A percentile compares a stretch with the other conserved stretches of the same genome.
Conservation (phyloP, 1,140 invertebrate genomes). For the Bombus terrestris region DNA sequence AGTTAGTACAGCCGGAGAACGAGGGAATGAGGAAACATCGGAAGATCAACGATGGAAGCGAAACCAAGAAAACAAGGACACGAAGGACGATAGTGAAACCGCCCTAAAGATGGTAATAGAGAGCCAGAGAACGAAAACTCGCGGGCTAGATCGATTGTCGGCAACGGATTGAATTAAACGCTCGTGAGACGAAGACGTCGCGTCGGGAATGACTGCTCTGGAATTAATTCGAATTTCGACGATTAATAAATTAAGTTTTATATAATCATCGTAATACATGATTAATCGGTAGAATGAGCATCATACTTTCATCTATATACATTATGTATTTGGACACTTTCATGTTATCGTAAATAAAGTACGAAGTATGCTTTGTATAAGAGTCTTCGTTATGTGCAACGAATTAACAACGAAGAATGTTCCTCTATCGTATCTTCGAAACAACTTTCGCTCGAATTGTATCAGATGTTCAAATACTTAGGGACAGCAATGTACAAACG, state of each 20-base stretch:
- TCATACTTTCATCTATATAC: background rate
- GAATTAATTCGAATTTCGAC: constrained; percentile 61
- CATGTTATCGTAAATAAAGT: no score
- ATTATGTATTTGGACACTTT: no score
- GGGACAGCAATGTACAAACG: background rate
- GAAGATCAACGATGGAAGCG: background rate
- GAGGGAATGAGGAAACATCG: background rate
- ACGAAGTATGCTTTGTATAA: background rate
- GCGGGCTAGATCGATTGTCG: constrained; percentile 62
- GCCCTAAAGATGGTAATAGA: background rate
- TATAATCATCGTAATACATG: background rate
- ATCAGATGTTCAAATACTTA: background rate
- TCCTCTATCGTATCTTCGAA: no score
- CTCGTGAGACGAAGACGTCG: background rate
- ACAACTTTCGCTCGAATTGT: background rate
- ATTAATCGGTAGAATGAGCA: background rate
- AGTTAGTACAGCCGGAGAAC: background rate
- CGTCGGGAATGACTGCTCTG: background rate
- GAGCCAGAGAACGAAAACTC: constrained; percentile 10
- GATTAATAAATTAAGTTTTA: constrained; percentile 65
- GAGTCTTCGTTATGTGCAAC: background rate
- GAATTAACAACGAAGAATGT: background rate
- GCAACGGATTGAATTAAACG: constrained; percentile 67
- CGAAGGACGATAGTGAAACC: constrained; percentile 27
- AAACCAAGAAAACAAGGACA: background rate